These are phyloP conservation scores for Sminthurides aquaticus DNA, from an alignment of 2,888 invertebrate species.

Conservation along the genomic window DNA sequence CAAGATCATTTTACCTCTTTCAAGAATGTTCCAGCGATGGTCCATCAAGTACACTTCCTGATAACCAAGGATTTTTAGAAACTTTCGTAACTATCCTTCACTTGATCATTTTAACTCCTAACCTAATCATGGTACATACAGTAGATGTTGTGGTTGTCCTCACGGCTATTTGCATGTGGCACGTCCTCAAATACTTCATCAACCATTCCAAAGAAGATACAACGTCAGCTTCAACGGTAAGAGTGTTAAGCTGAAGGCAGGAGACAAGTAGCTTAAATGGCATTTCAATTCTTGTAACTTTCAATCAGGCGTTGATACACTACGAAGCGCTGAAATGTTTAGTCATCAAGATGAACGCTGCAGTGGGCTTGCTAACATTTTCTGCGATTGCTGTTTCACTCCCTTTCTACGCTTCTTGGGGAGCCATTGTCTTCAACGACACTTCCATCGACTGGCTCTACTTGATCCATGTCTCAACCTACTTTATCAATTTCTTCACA, in stretches of 20 bases:
- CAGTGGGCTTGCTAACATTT: slow-evolving; percentile 14
- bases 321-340: slow-evolving; percentile 5
- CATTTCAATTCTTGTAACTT: background rate
- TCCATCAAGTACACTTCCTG: background rate
- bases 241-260: too few species aligned
- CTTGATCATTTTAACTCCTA: slow-evolving; percentile 1
- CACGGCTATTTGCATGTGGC: slow-evolving; percentile 19
- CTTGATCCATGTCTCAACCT: slow-evolving; percentile 7
- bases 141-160: slow-evolving; percentile 13
- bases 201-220: slow-evolving; percentile 10
- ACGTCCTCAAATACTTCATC: slow-evolving; percentile 12
- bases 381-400: slow-evolving; percentile 13
- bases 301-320: background rate
- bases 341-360: slow-evolving; percentile 9
- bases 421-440: slow-evolving; percentile 15
- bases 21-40: background rate
- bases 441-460: slow-evolving; percentile 16
- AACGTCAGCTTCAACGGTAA: slow-evolving; percentile 5
- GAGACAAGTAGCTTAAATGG: too few species aligned
- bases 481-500: slow-evolving; percentile 14
- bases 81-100: slow-evolving; percentile 3
- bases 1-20: slow-evolving; percentile 15
- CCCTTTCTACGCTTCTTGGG: slow-evolving; percentile 19
- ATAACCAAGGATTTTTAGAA: slow-evolving; percentile 2
- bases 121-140: slow-evolving; percentile 16